phyloP scores from a whole-genome alignment of 2,797 vertebrate species.

The Micrastur ruficollis region DNA sequence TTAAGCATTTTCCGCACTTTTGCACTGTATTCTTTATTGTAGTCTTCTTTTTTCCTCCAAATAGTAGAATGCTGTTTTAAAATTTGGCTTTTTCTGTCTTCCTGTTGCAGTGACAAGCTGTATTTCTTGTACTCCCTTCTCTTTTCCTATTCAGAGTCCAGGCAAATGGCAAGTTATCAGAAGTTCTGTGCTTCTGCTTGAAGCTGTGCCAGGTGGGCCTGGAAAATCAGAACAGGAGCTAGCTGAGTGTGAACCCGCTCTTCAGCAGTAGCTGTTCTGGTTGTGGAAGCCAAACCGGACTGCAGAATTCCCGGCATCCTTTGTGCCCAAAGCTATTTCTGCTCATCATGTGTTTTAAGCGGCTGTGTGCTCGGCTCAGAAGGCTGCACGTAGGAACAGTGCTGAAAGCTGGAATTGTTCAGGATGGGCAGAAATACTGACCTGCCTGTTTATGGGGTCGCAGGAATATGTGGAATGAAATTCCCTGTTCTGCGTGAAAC shows the following conservation, averaged over 20 bases:
- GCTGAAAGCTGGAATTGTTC: neutral
- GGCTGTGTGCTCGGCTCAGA: neutral
- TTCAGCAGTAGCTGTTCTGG: neutral
- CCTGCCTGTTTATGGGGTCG: neutral
- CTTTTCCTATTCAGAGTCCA: neutral
- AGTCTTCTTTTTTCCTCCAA: neutral
- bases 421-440: neutral
- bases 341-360: neutral
- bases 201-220: neutral
- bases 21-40: neutral
- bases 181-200: neutral
- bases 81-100: neutral
- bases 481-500: neutral
- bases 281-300: neutral
- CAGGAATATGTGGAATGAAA: neutral
- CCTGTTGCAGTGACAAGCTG: neutral
- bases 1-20: neutral
- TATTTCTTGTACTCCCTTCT: neutral
- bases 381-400: neutral
- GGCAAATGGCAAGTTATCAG: neutral
- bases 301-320: neutral
- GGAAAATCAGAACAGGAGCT: neutral
- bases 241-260: neutral
- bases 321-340: slow-evolving; percentile 14
- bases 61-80: neutral